Base-by-base conservation (phyloP, 2,797 vertebrate species). In the Myiothlypis chrysogaster region DNA sequence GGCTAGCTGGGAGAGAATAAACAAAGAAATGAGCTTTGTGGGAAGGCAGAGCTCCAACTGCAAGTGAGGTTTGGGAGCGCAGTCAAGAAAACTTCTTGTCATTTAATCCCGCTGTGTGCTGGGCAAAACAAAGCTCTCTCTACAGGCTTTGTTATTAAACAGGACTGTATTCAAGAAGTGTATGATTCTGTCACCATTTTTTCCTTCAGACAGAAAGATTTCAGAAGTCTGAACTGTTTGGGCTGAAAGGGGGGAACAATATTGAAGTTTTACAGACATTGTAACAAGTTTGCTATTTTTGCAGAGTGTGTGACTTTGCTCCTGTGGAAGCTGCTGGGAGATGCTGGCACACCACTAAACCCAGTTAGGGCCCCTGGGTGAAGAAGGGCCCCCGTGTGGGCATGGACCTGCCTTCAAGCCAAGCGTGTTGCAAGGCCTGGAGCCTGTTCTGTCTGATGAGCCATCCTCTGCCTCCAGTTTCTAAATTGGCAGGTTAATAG, bases 41-140 rank as follows among this genome's bases (percentile, higher is more conserved):
- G 55, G 73, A 59, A 85, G 85, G 77, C 90, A 87, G 66, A 88
- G 35, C 34, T 91, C 43, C 76, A 64, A 69, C 14, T 90, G 69
- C 64, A 96, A 94, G 69, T 90, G 77, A 92, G 59, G 55, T 86
- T 96, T 95, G 91, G 92, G 70, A 93, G 6, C 0, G 0, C 49
- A 84, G 83, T 94, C 93, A 94, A 34, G 90, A 86, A 90, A 89
- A 91, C 83, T 92, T 93, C 86, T 87, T 84, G 90, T 90, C 44
- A 69, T 90, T 96, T 89, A 88, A 93, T 94, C 73, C 73, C 41
- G 70, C 85, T 82, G 80, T 82, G 80, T 82, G 88, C 80, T 72
- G 69, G 75, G 55, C 77, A 83, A 93, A 92, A 93, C 91, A 94
- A 88, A 89, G 49, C 59, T 59, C 81, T 89, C 59, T 90, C 88